Percentiles rank a stretch among this genome's conserved stretches.
phyloP scores from a whole-genome alignment of 2,888 invertebrate species.

The Stenodera caucasica region DNA sequence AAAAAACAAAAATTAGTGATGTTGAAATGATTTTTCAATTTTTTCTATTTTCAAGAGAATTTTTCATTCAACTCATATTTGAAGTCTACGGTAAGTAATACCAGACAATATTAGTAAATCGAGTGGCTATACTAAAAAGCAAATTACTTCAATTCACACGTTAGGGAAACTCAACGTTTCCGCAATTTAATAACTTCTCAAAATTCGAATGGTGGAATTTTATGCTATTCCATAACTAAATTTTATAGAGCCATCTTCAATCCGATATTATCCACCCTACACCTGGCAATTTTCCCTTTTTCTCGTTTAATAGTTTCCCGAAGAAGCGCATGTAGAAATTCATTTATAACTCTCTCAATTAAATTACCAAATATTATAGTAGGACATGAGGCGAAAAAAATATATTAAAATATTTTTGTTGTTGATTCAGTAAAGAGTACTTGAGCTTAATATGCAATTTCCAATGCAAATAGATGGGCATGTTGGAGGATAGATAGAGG shows the following conservation, averaged over 20 bases:
- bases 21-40: no score
- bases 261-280: background rate
- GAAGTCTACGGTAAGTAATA: conserved; percentile 10
- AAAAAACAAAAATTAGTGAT: no score
- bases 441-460: conserved; percentile 22
- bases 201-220: conserved; percentile 19
- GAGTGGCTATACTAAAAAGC: conserved; percentile 22
- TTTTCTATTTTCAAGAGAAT: no score
- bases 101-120: conserved; percentile 27
- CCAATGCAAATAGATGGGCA: conserved; percentile 16
- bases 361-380: conserved; percentile 10
- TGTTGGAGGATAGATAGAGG: conserved; percentile 14
- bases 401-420: background rate
- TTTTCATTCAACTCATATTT: background rate
- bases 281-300: background rate
- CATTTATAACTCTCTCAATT: background rate
- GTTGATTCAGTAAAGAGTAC: conserved; percentile 7
- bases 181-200: conserved; percentile 23
- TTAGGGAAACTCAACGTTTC: conserved; percentile 23
- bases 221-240: conserved; percentile 19
- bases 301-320: background rate
- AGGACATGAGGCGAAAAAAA: background rate
- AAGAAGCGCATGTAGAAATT: background rate
- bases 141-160: conserved; percentile 27
- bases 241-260: conserved; percentile 21